These are phyloP conservation scores for Branchellion lobata DNA, from an alignment of 2,888 invertebrate species.

Conservation along the genomic window DNA sequence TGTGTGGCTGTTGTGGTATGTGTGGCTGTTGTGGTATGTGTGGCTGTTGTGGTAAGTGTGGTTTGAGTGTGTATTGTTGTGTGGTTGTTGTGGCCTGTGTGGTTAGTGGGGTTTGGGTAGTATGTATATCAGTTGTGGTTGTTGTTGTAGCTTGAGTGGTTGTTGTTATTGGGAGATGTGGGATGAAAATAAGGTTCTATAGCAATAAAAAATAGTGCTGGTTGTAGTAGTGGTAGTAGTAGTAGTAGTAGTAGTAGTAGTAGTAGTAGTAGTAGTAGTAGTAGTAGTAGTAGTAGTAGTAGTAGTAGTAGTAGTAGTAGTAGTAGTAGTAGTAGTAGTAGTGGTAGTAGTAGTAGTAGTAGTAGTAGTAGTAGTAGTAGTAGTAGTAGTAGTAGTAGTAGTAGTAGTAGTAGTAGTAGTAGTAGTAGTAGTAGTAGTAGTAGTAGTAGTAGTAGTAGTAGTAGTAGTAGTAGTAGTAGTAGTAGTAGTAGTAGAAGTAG, in stretches of 20 bases:
- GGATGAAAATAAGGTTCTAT: too few relatives aligned
- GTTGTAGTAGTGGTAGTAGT: conserved; percentile 12
- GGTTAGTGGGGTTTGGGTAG: too few relatives aligned
- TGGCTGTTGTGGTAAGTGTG: too few relatives aligned
- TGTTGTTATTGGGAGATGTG: too few relatives aligned
- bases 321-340: conserved; percentile 11
- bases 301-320: conserved; percentile 12
- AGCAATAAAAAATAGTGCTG: too few relatives aligned
- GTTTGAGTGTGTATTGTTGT: too few relatives aligned
- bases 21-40: too few relatives aligned
- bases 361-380: conserved; percentile 12
- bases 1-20: too few relatives aligned
- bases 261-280: conserved; percentile 11
- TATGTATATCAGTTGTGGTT: too few relatives aligned
- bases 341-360: conserved; percentile 12
- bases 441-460: conserved; percentile 10
- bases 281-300: conserved; percentile 15
- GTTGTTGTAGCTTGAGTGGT: too few relatives aligned
- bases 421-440: conserved; percentile 17
- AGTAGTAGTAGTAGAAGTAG: conserved; percentile 9
- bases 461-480: conserved; percentile 8
- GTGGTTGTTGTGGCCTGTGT: too few relatives aligned
- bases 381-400: conserved; percentile 4
- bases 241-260: conserved; percentile 15
- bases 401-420: conserved; percentile 10